A percentile compares a stretch with the other conserved stretches of the same genome.
Evolutionary conservation across 2,113 vertebrate species (phyloP).

Genomic region (Pholis gunnellus): DNA sequence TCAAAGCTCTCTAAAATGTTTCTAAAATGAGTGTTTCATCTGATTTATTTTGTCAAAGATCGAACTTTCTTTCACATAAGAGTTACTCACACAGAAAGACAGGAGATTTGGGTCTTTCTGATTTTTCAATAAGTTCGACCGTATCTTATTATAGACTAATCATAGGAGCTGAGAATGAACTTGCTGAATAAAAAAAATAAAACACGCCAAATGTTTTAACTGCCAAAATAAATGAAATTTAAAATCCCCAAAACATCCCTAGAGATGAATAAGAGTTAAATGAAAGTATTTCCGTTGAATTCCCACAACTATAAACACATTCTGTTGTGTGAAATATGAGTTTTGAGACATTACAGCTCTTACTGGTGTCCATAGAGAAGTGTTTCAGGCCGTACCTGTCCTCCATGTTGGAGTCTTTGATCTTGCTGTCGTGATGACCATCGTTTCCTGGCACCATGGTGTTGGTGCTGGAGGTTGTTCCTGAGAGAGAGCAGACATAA

Average conservation of each 20-base stretch:
- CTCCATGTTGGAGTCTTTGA: conserved; percentile 91
- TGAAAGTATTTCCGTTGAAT: not conserved
- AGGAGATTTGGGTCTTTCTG: no score
- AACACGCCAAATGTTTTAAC: no score
- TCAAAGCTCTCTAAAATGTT: not conserved
- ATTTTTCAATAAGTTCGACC: no score
- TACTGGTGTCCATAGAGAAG: not conserved
- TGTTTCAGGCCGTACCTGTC: conserved; percentile 84
- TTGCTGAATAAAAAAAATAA: no score
- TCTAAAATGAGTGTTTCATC: not conserved
- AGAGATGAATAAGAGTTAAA: not conserved
- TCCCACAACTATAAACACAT: not conserved
- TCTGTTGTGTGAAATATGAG: not conserved
- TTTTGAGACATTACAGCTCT: not conserved
- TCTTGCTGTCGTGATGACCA: conserved; percentile 89
- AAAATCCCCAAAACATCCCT: not conserved
- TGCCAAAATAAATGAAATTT: not conserved
- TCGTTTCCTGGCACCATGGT: conserved; percentile 97
- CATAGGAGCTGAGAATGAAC: no score
- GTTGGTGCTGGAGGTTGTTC: conserved; percentile 99
- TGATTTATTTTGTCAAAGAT: not conserved
- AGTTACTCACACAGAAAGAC: no score
- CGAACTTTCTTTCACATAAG: no score
- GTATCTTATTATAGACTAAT: no score
- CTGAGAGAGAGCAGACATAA: conserved; percentile 71